phyloP scores from a whole-genome alignment of 1,140 invertebrate species.

The Drosophila parvula region DNA sequence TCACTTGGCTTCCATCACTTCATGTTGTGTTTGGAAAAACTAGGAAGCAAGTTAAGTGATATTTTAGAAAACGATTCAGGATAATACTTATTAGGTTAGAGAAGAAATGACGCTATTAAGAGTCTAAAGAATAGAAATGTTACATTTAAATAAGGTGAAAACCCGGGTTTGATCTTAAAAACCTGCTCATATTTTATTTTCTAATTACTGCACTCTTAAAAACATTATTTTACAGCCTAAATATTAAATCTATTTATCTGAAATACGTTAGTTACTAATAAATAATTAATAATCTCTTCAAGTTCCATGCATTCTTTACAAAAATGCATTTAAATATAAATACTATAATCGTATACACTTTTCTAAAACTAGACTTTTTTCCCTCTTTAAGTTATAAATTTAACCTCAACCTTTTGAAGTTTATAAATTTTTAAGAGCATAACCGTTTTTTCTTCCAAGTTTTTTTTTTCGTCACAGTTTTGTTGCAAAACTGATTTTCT shows the following conservation, averaged over 20 bases:
- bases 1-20: background rate
- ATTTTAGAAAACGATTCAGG: background rate
- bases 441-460: conserved; percentile 4
- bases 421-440: conserved; percentile 4
- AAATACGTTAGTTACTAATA: background rate
- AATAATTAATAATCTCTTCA: too few relatives aligned
- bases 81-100: background rate
- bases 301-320: background rate
- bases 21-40: background rate
- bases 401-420: background rate
- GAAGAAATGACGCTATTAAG: background rate
- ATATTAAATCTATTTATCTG: accelerated
- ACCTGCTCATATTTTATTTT: background rate
- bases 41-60: conserved; percentile 1
- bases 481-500: conserved; percentile 34
- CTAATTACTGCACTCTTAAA: background rate
- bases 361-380: background rate
- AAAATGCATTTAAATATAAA: background rate
- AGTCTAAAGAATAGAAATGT: background rate
- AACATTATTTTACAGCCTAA: background rate
- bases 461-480: conserved; percentile 41
- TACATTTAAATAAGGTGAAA: background rate
- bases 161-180: background rate
- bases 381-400: background rate
- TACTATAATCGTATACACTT: too few relatives aligned